Conservation (phyloP, 2,797 vertebrate species). For the Allenopithecus nigroviridis region DNA sequence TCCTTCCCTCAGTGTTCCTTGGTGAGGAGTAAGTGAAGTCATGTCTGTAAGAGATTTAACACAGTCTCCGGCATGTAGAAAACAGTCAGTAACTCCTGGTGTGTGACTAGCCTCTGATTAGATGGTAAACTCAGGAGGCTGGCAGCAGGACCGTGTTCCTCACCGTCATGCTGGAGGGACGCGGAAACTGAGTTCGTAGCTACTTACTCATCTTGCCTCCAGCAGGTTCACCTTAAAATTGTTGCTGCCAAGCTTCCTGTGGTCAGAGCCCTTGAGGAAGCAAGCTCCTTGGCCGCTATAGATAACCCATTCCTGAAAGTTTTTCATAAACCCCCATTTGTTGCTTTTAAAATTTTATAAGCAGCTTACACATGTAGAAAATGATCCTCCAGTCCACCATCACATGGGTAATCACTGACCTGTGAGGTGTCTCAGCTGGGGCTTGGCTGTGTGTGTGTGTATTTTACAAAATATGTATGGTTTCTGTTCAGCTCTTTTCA, state of each 20-base stretch:
- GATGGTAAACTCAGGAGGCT: not conserved
- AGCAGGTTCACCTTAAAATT: not conserved
- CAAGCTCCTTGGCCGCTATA: fast-evolving
- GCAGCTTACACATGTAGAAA: fast-evolving
- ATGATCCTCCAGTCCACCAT: fast-evolving
- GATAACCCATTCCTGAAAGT: fast-evolving
- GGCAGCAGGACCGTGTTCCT: not conserved
- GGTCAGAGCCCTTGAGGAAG: not conserved
- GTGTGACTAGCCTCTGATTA: not conserved
- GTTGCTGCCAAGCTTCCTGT: not conserved
- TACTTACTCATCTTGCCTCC: fast-evolving
- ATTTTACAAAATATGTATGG: not conserved
- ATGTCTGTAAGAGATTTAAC: fast-evolving
- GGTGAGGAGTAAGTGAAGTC: fast-evolving
- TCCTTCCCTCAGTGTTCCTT: fast-evolving
- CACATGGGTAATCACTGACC: fast-evolving
- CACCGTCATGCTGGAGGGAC: fast-evolving
- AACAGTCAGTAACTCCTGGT: not conserved
- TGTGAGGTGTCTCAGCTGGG: fast-evolving
- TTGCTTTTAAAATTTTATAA: not conserved
- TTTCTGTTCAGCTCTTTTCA: not conserved
- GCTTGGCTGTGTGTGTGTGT: not conserved
- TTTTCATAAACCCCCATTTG: not conserved
- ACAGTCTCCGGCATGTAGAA: not conserved
- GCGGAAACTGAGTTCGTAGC: fast-evolving